phyloP scores from a whole-genome alignment of 2,888 invertebrate genomes.

The Neoscelio sp. region DNA sequence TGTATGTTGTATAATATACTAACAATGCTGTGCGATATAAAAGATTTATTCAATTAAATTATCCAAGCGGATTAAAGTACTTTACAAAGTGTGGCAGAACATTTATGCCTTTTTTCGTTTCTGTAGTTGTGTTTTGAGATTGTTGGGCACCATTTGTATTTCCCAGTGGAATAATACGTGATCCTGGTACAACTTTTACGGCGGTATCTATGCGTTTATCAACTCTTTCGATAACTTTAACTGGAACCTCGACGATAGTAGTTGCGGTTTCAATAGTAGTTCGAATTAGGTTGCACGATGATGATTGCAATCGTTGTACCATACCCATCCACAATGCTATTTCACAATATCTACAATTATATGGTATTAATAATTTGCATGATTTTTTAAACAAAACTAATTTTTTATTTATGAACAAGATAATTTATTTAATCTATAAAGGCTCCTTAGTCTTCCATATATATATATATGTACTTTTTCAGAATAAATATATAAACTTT shows the following conservation, averaged over 20 bases:
- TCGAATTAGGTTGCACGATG: slow-evolving; percentile 82
- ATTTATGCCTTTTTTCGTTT: neutral
- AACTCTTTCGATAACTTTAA: slow-evolving; percentile 39
- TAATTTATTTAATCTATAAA: no score
- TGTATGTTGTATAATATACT: no score
- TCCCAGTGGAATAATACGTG: neutral
- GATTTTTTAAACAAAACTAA: no score
- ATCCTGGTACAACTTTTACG: slow-evolving; percentile 2
- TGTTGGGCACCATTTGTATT: neutral
- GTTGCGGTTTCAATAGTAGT: slow-evolving; percentile 68
- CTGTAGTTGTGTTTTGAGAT: neutral
- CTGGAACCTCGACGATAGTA: slow-evolving; percentile 27
- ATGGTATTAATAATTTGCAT: neutral
- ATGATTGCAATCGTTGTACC: slow-evolving; percentile 85
- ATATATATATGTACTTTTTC: no score
- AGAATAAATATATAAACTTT: no score
- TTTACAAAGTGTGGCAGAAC: neutral
- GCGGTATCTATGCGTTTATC: slow-evolving; percentile 2
- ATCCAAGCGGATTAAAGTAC: neutral
- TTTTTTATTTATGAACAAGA: no score
- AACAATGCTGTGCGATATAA: no score
- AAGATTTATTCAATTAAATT: no score
- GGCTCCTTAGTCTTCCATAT: no score
- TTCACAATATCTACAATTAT: slow-evolving; percentile 85
- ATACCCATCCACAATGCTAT: slow-evolving; percentile 89